Conservation (phyloP, 2,888 invertebrate species). For the Drosophila pseudotalamancana region DNA sequence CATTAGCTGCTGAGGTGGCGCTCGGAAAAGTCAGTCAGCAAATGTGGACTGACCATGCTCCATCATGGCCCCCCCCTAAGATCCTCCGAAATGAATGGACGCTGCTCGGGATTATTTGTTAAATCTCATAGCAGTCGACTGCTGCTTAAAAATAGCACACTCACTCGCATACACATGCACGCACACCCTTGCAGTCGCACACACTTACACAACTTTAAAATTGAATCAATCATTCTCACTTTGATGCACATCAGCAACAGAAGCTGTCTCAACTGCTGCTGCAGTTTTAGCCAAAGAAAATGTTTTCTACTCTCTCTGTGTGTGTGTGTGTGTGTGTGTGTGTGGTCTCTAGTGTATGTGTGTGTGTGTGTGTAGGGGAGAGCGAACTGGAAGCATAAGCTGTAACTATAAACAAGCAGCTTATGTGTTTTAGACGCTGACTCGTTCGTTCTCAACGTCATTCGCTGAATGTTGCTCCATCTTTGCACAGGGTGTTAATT, state of each 20-base stretch:
- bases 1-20: slow-evolving; percentile 80
- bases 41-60: slow-evolving; percentile 46
- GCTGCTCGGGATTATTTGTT: slow-evolving; percentile 72
- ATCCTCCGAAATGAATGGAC: slow-evolving; percentile 65
- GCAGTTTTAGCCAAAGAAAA: slow-evolving; percentile 71
- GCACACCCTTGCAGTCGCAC: slow-evolving; percentile 28
- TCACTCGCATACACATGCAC: slow-evolving; percentile 24
- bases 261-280: slow-evolving; percentile 72
- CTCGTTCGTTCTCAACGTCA: slow-evolving; percentile 53
- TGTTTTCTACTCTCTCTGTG: slow-evolving; percentile 20
- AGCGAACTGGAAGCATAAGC: slow-evolving; percentile 68
- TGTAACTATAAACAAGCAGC: slow-evolving; percentile 80
- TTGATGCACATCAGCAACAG: slow-evolving; percentile 83
- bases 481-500: slow-evolving; percentile 81
- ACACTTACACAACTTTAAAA: slow-evolving; percentile 77
- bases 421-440: slow-evolving; percentile 66
- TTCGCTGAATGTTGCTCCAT: slow-evolving; percentile 53
- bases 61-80: slow-evolving; percentile 36
- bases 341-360: background rate
- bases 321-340: background rate
- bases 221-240: slow-evolving; percentile 84
- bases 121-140: slow-evolving; percentile 62
- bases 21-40: slow-evolving; percentile 67
- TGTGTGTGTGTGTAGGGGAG: background rate
- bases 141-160: slow-evolving; percentile 54